These are phyloP conservation scores for Rhopalosiphum nymphaeae DNA, from an alignment of 2,888 invertebrate species.

Conservation along the genomic window DNA sequence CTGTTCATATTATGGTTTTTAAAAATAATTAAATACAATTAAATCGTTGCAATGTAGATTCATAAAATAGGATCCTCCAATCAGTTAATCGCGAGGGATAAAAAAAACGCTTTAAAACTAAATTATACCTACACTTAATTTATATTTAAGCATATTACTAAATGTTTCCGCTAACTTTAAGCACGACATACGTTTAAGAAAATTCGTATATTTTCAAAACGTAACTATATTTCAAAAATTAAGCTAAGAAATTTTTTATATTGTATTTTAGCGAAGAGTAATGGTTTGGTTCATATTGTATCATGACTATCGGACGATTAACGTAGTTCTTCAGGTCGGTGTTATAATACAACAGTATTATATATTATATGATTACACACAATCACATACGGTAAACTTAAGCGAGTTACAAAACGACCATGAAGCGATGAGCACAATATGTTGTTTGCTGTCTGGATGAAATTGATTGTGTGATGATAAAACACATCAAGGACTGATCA, in stretches of 20 bases:
- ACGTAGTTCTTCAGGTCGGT: background rate
- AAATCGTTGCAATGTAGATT: background rate
- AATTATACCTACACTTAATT: background rate
- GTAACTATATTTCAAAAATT: background rate
- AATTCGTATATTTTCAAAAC: background rate
- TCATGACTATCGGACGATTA: background rate
- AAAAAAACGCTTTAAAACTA: background rate
- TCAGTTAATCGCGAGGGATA: background rate
- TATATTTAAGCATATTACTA: background rate
- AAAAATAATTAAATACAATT: background rate
- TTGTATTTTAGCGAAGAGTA: background rate
- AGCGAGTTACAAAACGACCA: background rate
- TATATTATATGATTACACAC: background rate
- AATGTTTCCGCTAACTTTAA: background rate
- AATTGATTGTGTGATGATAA: slow-evolving; percentile 58
- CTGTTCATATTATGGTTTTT: background rate
- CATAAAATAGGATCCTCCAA: background rate
- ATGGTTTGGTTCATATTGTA: background rate
- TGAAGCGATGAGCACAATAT: slow-evolving; percentile 15
- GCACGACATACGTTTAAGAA: background rate
- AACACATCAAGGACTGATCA: slow-evolving; percentile 39
- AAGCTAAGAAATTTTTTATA: background rate
- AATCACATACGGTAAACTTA: background rate
- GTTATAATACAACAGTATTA: background rate
- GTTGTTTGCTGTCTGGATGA: slow-evolving; percentile 49